Base-by-base conservation (phyloP, 2,797 vertebrate species). In the Crypturellus tataupa region DNA sequence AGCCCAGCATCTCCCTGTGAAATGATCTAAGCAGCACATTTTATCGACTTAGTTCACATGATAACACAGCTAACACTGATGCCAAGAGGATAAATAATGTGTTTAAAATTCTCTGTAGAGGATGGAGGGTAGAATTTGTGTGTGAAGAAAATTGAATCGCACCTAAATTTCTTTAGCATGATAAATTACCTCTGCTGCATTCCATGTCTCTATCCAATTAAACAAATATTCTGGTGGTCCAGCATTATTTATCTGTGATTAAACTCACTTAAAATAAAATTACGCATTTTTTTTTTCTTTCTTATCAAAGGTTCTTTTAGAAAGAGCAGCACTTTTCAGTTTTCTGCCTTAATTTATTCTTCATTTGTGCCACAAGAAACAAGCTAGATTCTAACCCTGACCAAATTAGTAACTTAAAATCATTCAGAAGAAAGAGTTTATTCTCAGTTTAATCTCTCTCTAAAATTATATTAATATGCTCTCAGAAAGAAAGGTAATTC, bases 121-220 rank as follows among this genome's bases (percentile, higher is more conserved):
- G 10, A 86, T 73, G 16, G 51, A 92, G 60, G 23, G 35, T 93
- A 88, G 68, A 51, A 56, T 80, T 81, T 92, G 67, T 76, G 24
- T 89, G 35, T 80, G 81, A 95, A 81, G 89, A 95, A 97, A 97
- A 97, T 95, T 90, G 81, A 96, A 96, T 97, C 79, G 93, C 35
- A 85, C 33, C 59, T 91, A 86, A 93, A 97, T 97, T 95, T 96
- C 44, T 47, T 86, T 78, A 76, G 49, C 68, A 87, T 95, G 94
- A 95, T 76, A 97, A 96, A 97, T 97, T 97, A 95, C 89, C 53
- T 95, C 59, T 86, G 93, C 60, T 95, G 59, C 90, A 73, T 89
- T 87, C 72, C 86, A 24, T 65, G 78, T 93, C 93, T 97, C 90
- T 86, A 59, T 88, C 95, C 90, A 96, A 97, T 96, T 95, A 95